Percentiles rank a stretch among this genome's conserved stretches.
Conservation (phyloP, 2,113 vertebrate species). For the Platysteira castanea region DNA sequence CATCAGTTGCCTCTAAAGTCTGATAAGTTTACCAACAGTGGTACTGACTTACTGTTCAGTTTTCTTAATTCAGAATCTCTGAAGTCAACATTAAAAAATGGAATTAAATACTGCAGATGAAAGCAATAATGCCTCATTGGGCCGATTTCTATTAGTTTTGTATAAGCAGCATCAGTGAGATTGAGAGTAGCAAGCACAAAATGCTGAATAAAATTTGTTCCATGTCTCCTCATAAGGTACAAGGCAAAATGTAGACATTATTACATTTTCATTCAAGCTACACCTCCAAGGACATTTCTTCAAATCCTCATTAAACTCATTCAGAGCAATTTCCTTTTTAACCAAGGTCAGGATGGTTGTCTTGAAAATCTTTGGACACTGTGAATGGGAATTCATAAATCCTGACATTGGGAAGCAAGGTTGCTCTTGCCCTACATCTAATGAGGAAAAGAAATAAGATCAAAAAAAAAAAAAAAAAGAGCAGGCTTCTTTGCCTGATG, state of each 20-base stretch:
- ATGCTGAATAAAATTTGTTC: neutral
- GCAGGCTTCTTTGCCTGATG: neutral
- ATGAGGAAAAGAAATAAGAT: neutral
- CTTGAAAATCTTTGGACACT: neutral
- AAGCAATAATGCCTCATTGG: neutral
- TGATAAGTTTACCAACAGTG: neutral
- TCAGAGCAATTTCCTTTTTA: slow-evolving; percentile 2
- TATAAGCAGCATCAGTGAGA: neutral
- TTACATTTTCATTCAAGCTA: slow-evolving; percentile 29
- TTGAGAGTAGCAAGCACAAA: neutral
- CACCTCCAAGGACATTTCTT: slow-evolving; percentile 6
- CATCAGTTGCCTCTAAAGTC: neutral
- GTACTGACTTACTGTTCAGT: neutral
- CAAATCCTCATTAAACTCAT: slow-evolving; percentile 26
- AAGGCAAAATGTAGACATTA: neutral
- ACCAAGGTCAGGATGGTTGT: neutral
- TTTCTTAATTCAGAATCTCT: neutral
- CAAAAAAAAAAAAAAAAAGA: neutral
- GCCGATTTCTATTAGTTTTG: neutral
- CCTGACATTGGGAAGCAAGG: slow-evolving; percentile 12
- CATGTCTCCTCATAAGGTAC: neutral
- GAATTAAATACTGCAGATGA: neutral
- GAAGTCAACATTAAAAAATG: neutral
- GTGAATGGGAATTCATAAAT: slow-evolving; percentile 38
- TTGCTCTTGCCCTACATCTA: slow-evolving; percentile 5